Conservation (phyloP, 92 coral and sea anemone species). For the Porites evermanni region DNA sequence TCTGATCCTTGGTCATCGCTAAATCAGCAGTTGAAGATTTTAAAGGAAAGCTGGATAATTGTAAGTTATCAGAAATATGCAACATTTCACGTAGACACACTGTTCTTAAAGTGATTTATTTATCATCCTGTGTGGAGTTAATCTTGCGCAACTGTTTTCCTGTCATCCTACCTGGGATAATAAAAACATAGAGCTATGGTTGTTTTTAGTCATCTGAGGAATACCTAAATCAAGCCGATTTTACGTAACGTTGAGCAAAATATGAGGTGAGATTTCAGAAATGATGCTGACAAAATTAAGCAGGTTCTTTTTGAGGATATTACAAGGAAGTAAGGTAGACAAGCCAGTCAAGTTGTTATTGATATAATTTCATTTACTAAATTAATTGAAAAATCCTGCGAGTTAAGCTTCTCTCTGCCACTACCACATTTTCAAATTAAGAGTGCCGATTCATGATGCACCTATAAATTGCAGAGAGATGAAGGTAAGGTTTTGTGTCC, state of each 20-base stretch:
- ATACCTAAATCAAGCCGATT: neutral
- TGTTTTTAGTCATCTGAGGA: neutral
- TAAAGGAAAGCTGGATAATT: neutral
- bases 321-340: neutral
- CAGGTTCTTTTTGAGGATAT: neutral
- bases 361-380: neutral
- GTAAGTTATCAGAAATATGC: neutral
- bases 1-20: neutral
- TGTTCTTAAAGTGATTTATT: neutral
- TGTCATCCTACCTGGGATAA: neutral
- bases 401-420: neutral
- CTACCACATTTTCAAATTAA: neutral
- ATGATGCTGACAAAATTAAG: too few species aligned
- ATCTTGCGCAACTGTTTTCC: neutral
- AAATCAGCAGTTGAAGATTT: slow-evolving; percentile 13
- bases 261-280: too few species aligned
- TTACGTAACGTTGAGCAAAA: too few species aligned
- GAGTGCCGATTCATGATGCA: neutral
- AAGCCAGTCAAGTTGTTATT: neutral
- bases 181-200: neutral
- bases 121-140: neutral
- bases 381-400: neutral
- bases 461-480: too few species aligned
- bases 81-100: neutral
- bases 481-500: too few species aligned